Conservation (phyloP, 2,888 invertebrate species). For the Leucophenga montana region DNA sequence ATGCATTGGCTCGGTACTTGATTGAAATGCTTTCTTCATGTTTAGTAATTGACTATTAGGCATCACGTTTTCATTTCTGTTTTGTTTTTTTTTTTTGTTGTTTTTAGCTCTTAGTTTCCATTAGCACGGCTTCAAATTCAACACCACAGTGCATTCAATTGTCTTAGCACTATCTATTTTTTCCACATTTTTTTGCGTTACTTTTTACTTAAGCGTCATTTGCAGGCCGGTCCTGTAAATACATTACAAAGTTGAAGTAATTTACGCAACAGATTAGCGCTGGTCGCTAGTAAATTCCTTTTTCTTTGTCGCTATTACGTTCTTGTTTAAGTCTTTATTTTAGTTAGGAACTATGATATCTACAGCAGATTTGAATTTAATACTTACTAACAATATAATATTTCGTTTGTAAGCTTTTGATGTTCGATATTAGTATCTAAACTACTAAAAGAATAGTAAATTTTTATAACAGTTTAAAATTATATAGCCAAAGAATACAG, state of each 20-base stretch:
- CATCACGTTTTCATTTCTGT: constrained; percentile 42
- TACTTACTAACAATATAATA: neutral
- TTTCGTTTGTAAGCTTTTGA: no score
- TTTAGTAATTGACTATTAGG: constrained; percentile 56
- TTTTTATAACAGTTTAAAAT: neutral
- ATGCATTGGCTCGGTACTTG: neutral
- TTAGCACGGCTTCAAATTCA: constrained; percentile 34
- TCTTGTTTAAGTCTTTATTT: neutral
- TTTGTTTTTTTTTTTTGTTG: constrained; percentile 31
- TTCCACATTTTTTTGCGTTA: neutral
- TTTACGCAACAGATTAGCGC: constrained; percentile 40
- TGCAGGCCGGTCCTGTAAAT: constrained; percentile 30
- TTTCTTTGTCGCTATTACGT: neutral
- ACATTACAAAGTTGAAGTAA: constrained; percentile 28
- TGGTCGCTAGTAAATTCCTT: neutral
- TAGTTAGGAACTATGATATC: neutral
- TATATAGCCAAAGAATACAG: neutral
- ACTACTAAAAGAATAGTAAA: no score
- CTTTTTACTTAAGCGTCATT: constrained; percentile 7
- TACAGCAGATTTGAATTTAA: neutral
- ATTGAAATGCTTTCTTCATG: constrained; percentile 13
- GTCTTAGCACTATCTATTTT: no score
- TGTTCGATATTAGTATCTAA: no score
- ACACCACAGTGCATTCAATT: no score
- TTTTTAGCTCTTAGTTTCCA: constrained; percentile 42